Conservation (phyloP, 2,113 vertebrate genomes). For the Caranx ignobilis region DNA sequence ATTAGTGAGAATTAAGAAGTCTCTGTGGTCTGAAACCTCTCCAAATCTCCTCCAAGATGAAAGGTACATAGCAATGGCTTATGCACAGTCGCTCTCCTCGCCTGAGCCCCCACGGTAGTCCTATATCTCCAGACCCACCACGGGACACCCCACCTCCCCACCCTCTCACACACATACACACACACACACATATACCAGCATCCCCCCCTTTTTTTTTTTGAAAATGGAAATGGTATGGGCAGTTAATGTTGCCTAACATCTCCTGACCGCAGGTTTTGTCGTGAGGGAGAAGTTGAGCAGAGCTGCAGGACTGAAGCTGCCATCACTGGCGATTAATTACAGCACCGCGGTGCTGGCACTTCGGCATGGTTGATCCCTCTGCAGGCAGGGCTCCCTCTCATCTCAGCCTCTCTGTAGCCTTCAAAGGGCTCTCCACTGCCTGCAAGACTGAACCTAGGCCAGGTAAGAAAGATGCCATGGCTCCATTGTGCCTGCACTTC, state of each 20-base stretch:
- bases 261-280: constrained; percentile 93
- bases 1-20: constrained; percentile 99
- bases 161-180: constrained; percentile 16
- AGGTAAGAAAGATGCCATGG: constrained; percentile 67
- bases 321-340: constrained; percentile 94
- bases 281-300: constrained; percentile 91
- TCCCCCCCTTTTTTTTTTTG: constrained; percentile 34
- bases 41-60: constrained; percentile 98
- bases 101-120: constrained; percentile 82
- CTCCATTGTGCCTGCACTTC: constrained; percentile 66
- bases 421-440: constrained; percentile 85
- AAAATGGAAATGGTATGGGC: constrained; percentile 86
- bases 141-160: constrained; percentile 68
- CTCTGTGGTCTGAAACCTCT: constrained; percentile 96
- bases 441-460: constrained; percentile 70
- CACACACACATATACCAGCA: constrained; percentile 17
- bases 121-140: constrained; percentile 74
- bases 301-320: constrained; percentile 87
- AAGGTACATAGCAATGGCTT: constrained; percentile 92
- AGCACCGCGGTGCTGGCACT: constrained; percentile 85
- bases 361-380: constrained; percentile 84
- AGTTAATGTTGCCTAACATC: constrained; percentile 94
- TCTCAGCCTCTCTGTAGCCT: constrained; percentile 84
- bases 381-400: constrained; percentile 82
- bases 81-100: constrained; percentile 87